These are phyloP conservation scores for Hippopotamyrus pictus DNA, from an alignment of 2,797 vertebrate genomes.

Conservation along the genomic window DNA sequence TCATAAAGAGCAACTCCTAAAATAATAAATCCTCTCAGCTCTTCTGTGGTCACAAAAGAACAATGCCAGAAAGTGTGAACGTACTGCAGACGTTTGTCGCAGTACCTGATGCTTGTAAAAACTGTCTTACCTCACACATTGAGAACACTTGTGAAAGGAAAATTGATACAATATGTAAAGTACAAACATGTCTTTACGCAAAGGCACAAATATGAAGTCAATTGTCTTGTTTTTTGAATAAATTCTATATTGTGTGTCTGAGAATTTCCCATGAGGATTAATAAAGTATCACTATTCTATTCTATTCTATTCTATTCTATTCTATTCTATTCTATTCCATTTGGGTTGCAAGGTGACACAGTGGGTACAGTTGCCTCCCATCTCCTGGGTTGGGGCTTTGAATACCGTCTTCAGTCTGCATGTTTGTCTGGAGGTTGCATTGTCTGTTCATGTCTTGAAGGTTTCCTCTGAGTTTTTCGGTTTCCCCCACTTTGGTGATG, in stretches of 20 bases:
- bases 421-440: neutral
- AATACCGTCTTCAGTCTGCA: neutral
- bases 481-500: neutral
- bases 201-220: neutral
- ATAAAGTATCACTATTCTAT: neutral
- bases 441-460: neutral
- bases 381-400: neutral
- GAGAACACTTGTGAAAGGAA: neutral
- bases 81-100: neutral
- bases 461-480: neutral
- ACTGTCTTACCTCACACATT: neutral
- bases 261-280: neutral
- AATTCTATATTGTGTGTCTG: neutral
- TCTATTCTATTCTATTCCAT: neutral
- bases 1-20: constrained; percentile 46
- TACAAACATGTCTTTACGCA: neutral
- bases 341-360: neutral
- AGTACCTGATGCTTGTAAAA: constrained; percentile 6
- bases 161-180: neutral
- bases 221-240: neutral
- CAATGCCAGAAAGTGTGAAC: neutral
- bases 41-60: constrained; percentile 30
- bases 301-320: neutral
- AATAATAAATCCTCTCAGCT: constrained; percentile 53
- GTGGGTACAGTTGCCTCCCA: neutral